A percentile compares a stretch with the other conserved stretches of the same genome.
Evolutionary conservation across 1,140 invertebrate species (phyloP).

Genomic region (Drosophila tristis): DNA sequence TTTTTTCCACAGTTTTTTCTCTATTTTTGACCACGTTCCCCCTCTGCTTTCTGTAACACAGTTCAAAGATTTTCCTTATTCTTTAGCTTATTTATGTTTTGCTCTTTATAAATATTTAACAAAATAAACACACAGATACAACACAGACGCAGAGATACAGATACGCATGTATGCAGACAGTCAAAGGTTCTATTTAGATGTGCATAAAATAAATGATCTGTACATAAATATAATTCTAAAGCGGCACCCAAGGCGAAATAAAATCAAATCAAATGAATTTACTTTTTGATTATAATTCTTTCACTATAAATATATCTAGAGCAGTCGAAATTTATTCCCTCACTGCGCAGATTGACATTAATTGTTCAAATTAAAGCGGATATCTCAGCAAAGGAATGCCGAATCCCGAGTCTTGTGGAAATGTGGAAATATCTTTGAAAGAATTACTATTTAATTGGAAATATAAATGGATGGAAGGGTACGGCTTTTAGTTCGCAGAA

Average conservation of each 20-base stretch:
- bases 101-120: constrained; percentile 48
- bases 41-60: constrained; percentile 46
- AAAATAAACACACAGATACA: constrained; percentile 1
- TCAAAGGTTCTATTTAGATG: constrained; percentile 56
- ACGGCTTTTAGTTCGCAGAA: neutral
- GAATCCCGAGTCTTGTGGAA: neutral
- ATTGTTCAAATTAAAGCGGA: constrained; percentile 71
- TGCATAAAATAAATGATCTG: constrained; percentile 50
- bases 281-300: constrained; percentile 50
- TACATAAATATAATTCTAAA: constrained; percentile 39
- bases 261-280: constrained; percentile 62
- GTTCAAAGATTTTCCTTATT: constrained; percentile 55
- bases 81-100: constrained; percentile 23
- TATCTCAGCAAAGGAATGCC: neutral
- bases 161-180: constrained; percentile 1
- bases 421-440: constrained; percentile 24
- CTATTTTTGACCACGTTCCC: constrained; percentile 46
- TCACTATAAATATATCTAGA: constrained; percentile 34
- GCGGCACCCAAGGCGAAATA: constrained; percentile 18
- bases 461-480: neutral
- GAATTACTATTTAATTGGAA: constrained; percentile 24
- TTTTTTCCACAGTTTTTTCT: constrained; percentile 15
- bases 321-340: constrained; percentile 57
- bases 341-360: constrained; percentile 67
- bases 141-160: constrained; percentile 2